These are phyloP conservation scores for Amiota minor DNA, from an alignment of 2,888 invertebrate genomes.

Conservation along the genomic window DNA sequence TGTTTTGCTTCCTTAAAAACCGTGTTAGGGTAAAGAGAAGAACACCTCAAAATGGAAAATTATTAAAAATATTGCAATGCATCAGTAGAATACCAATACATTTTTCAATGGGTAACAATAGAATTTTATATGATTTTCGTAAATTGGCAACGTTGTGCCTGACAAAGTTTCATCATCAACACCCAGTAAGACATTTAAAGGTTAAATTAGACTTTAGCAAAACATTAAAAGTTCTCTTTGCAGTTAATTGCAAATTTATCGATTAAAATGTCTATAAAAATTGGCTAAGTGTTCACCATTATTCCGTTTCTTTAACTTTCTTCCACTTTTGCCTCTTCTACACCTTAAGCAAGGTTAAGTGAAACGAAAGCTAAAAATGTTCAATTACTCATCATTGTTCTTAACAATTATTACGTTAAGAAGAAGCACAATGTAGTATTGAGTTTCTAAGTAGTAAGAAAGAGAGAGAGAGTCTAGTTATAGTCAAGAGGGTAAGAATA, in stretches of 20 bases:
- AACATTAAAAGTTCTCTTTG: slow-evolving; percentile 45
- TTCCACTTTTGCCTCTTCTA: no score
- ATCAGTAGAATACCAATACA: no score
- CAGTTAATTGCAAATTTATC: slow-evolving; percentile 70
- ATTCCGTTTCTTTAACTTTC: no score
- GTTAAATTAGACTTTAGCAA: slow-evolving; percentile 44
- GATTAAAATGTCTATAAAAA: slow-evolving; percentile 51
- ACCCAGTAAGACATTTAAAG: slow-evolving; percentile 21
- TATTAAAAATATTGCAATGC: no score
- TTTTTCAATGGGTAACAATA: no score
- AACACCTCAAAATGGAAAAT: no score
- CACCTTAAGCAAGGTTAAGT: not conserved
- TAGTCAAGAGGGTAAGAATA: not conserved
- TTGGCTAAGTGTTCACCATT: not conserved
- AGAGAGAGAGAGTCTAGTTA: not conserved
- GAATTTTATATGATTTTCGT: not conserved
- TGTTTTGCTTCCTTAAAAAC: no score
- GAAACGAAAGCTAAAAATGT: slow-evolving; percentile 58
- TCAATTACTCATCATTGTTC: slow-evolving; percentile 60
- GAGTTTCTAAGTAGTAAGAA: slow-evolving; percentile 47
- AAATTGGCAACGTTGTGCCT: not conserved
- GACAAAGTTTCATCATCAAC: not conserved
- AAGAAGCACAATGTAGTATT: slow-evolving; percentile 49
- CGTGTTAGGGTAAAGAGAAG: no score
- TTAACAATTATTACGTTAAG: slow-evolving; percentile 61